Base-by-base conservation (phyloP, 92 coral and sea anemone genomes). In the Montipora capitata region DNA sequence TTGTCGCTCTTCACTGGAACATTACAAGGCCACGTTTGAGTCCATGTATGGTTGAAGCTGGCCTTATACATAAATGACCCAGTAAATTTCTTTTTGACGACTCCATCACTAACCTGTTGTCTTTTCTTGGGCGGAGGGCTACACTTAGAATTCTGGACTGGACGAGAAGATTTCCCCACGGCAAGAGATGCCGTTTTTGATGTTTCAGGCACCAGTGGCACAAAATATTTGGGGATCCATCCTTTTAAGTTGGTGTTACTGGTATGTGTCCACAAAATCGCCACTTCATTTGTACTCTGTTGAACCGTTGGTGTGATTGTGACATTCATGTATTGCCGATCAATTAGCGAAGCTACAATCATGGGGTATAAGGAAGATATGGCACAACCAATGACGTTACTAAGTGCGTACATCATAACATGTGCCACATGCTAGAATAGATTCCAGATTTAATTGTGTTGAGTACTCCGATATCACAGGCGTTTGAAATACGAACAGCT, bases 191-290 rank as follows among this genome's bases (percentile, higher is more conserved):
- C 73, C 73, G 42, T 68, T 68, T 68, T 68, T 40, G 73, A 68
- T 68, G 45, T 68, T 68, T 41, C 78, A 48, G 92, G 88, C 72
- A 89, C 56, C 88, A 89, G 76, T 8, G 92, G 92, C 67, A 89
- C 92, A 68, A 89, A 89, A 57, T 89, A 84, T 76, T 83, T 89
- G 7, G 92, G 92, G 13, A 76, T 51, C 92, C 89, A 90, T 65
- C 27, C 27, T 20, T 66, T 56, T 11, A 89, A 88, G 76, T 85
- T 86, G 61, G 63, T 77, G 68, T 74, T 85, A 16, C 44, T 20
- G 27, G 27, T 20, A 20, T 20, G 27, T 20, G 27, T 20, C 86
- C 93, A 89, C 92, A 89, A 67, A 35, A 89, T 43, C 73, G 4
- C 73, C 73, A 68, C 73, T 68, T 68, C 73, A 68, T 42, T 68